Percentiles rank a stretch among this genome's conserved stretches.
Conservation (phyloP, 2,113 vertebrate species). For the Motacilla alba region DNA sequence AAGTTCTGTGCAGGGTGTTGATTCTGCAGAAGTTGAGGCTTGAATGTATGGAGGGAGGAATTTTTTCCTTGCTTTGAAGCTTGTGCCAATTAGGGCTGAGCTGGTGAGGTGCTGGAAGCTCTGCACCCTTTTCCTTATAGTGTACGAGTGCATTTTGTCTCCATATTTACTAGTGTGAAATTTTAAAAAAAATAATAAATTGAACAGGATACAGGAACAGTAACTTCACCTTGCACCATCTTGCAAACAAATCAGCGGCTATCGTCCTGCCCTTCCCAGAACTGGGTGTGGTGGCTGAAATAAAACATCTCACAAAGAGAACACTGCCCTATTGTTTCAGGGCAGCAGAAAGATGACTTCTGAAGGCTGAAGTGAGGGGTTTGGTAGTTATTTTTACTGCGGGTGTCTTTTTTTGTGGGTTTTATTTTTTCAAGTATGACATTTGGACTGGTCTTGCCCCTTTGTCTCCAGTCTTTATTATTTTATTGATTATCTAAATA, state of each 20-base stretch:
- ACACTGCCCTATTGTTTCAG: slow-evolving; percentile 32
- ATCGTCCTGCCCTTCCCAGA: slow-evolving; percentile 29
- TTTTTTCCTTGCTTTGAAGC: background rate
- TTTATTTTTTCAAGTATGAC: background rate
- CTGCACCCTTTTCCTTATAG: background rate
- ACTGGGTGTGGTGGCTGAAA: slow-evolving; percentile 51
- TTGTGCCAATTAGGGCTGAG: background rate
- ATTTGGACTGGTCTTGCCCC: background rate
- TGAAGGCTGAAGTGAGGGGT: background rate
- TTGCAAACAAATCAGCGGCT: slow-evolving; percentile 20
- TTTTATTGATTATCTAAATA: background rate
- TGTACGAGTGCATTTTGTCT: background rate
- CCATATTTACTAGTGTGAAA: background rate
- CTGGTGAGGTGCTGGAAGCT: background rate
- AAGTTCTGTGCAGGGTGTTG: background rate
- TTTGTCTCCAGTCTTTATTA: background rate
- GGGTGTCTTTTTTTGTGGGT: background rate
- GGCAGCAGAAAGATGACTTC: background rate
- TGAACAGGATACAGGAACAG: background rate
- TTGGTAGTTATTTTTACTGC: background rate
- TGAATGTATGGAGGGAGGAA: background rate
- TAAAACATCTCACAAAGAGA: slow-evolving; percentile 8
- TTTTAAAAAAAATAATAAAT: background rate
- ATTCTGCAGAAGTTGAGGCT: background rate
- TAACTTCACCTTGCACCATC: slow-evolving; percentile 44